Conservation (phyloP, 1,140 invertebrate species). For the Drosophila ercepeae region DNA sequence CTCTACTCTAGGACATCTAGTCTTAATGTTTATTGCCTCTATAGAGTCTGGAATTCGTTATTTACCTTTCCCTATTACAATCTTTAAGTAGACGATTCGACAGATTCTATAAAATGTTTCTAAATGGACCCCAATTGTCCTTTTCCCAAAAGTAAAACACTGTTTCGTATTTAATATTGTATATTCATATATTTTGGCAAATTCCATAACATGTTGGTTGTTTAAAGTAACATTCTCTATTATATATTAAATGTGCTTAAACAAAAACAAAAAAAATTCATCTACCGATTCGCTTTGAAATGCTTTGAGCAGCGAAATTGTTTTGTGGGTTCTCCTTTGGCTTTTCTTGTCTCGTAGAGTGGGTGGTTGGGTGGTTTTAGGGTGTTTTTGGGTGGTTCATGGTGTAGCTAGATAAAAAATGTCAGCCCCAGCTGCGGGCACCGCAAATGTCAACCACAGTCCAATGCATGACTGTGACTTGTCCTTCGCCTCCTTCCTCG, state of each 20-base stretch:
- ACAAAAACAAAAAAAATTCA: constrained; percentile 47
- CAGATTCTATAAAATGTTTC: no score
- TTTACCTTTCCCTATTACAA: no score
- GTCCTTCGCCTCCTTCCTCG: not conserved
- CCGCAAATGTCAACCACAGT: constrained; percentile 63
- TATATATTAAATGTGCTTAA: constrained; percentile 39
- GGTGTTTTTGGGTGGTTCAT: constrained; percentile 22
- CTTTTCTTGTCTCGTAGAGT: constrained; percentile 7
- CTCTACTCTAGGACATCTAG: no score
- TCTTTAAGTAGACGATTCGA: no score
- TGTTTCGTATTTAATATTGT: constrained; percentile 13
- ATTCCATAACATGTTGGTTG: constrained; percentile 49
- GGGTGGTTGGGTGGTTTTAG: constrained; percentile 18
- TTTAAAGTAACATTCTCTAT: constrained; percentile 42
- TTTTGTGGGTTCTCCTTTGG: constrained; percentile 12
- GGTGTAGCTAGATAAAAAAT: not conserved
- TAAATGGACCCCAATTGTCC: no score
- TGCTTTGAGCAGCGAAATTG: constrained; percentile 47
- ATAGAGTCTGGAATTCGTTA: no score
- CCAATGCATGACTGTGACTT: constrained; percentile 59
- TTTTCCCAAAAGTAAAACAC: no score
- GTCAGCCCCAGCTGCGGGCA: constrained; percentile 65
- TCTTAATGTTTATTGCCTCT: no score
- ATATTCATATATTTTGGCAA: constrained; percentile 54
- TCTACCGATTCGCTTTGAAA: constrained; percentile 6